These are phyloP conservation scores for Cantharis flavilabris DNA, from an alignment of 2,888 invertebrate genomes.

Conservation along the genomic window DNA sequence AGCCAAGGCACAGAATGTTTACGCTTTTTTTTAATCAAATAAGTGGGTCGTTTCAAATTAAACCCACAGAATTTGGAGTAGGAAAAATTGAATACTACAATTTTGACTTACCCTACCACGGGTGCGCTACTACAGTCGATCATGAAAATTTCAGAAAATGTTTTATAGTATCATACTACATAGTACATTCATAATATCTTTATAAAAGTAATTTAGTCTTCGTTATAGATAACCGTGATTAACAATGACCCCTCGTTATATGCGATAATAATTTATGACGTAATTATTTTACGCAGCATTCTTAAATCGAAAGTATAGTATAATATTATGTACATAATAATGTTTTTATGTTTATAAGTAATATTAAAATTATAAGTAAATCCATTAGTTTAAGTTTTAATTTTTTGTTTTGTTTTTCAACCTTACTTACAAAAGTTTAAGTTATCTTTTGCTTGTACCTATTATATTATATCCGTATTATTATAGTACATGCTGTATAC, in stretches of 20 bases:
- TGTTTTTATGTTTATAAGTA: background rate
- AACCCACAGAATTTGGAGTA: background rate
- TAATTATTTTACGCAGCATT: background rate
- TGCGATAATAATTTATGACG: background rate
- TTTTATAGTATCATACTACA: background rate
- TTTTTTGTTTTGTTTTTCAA: background rate
- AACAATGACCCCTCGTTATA: background rate
- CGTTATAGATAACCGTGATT: background rate
- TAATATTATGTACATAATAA: background rate
- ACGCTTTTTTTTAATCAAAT: too few relatives aligned
- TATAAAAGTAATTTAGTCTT: background rate
- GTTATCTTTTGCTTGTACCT: background rate
- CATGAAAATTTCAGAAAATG: background rate
- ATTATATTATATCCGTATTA: too few relatives aligned
- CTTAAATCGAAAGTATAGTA: background rate
- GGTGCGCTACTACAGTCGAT: background rate
- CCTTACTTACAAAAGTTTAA: background rate
- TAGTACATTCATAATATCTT: background rate
- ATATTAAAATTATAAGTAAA: background rate
- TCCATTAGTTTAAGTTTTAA: background rate
- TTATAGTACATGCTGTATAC: too few relatives aligned
- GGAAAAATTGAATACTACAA: too few relatives aligned
- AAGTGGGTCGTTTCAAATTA: too few relatives aligned
- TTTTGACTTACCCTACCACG: too few relatives aligned
- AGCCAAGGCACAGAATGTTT: too few relatives aligned